These are phyloP conservation scores for Elachura formosa DNA, from an alignment of 2,113 vertebrate species.

Conservation along the genomic window DNA sequence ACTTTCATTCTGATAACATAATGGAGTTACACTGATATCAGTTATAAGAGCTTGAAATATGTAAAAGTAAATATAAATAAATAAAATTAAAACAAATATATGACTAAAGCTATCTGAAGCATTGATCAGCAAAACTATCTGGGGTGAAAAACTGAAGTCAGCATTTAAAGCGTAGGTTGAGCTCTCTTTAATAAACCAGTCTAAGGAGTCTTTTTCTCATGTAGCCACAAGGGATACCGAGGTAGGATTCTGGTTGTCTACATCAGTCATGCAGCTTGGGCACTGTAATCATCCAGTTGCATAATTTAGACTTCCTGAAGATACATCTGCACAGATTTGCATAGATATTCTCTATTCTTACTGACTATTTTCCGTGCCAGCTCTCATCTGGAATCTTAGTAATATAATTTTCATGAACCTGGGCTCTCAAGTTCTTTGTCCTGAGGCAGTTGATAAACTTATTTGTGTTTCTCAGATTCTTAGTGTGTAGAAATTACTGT, in stretches of 20 bases:
- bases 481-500: not conserved
- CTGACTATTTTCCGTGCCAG: not conserved
- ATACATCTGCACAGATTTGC: conserved; percentile 40
- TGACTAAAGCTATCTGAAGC: not conserved
- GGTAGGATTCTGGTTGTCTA: conserved; percentile 10
- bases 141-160: not conserved
- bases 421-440: not conserved
- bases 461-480: not conserved
- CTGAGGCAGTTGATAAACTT: not conserved
- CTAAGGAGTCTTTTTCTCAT: not conserved
- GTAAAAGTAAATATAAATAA: not conserved
- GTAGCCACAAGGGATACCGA: not conserved
- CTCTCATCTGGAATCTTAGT: conserved; percentile 33
- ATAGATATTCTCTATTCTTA: conserved; percentile 23
- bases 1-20: not conserved
- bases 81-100: not conserved
- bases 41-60: not conserved
- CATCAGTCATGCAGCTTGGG: conserved; percentile 10
- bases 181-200: not conserved
- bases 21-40: not conserved
- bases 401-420: conserved; percentile 57
- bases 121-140: not conserved
- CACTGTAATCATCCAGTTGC: conserved; percentile 4
- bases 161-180: not conserved
- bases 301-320: conserved; percentile 52